phyloP scores from a whole-genome alignment of 2,797 vertebrate species.

The Halcyon smyrnensis region DNA sequence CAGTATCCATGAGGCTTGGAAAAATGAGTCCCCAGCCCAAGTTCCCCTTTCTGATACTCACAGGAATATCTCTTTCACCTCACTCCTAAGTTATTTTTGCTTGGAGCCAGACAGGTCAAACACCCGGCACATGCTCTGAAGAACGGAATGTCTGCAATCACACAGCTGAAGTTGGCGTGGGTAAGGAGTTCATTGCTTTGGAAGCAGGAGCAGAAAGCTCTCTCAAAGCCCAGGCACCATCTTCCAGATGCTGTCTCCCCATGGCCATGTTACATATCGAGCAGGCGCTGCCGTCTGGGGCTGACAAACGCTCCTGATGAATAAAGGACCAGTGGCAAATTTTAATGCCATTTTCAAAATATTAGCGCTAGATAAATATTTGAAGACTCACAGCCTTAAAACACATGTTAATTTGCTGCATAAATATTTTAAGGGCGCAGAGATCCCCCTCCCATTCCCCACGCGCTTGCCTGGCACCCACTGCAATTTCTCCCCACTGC shows the following conservation, averaged over 20 bases:
- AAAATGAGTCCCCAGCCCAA: accelerated
- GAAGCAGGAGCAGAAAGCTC: background rate
- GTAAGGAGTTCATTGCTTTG: background rate
- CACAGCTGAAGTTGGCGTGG: background rate
- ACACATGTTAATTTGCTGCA: background rate
- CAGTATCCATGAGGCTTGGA: background rate
- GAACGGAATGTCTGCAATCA: background rate
- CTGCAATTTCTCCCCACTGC: background rate
- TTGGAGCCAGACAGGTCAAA: background rate
- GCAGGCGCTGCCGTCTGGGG: background rate
- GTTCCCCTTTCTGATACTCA: accelerated
- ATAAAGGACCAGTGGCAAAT: slow-evolving; percentile 51
- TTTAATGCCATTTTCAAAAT: slow-evolving; percentile 20
- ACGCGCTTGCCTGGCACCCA: background rate
- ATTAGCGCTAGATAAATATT: slow-evolving; percentile 37
- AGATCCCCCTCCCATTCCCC: background rate
- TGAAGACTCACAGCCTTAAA: slow-evolving; percentile 29
- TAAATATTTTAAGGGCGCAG: background rate
- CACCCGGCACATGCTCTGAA: accelerated
- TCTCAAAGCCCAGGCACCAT: background rate
- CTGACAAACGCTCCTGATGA: background rate
- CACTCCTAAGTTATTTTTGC: background rate
- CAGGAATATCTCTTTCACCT: background rate
- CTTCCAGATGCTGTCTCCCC: slow-evolving; percentile 16
- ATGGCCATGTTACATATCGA: background rate